phyloP scores from a whole-genome alignment of 2,888 invertebrate species.

The Branchipolynoe longqiensis region DNA sequence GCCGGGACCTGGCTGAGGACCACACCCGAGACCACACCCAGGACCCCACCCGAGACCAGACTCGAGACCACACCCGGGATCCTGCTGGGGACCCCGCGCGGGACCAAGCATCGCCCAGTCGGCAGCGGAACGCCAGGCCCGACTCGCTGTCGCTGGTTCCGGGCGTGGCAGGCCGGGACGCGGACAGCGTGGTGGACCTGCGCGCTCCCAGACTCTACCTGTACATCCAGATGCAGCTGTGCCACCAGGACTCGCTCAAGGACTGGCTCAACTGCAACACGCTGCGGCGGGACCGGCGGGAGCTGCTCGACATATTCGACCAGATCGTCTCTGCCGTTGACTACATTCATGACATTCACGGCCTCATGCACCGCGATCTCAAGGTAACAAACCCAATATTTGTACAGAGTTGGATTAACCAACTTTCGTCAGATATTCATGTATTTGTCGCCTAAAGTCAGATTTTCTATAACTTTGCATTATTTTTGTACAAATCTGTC shows the following conservation, averaged over 20 bases:
- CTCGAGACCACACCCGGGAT: not conserved
- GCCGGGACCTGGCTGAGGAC: not conserved
- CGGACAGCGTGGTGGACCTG: not conserved
- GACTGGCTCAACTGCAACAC: constrained; percentile 89
- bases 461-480: no score
- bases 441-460: no score
- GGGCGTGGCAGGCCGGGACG: not conserved
- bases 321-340: constrained; percentile 97
- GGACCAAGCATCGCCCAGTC: not conserved
- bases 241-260: constrained; percentile 92
- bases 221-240: constrained; percentile 99
- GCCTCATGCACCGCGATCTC: constrained; percentile 96
- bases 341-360: constrained; percentile 95
- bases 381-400: no score
- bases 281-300: constrained; percentile 72
- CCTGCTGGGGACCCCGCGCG: not conserved
- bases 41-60: not conserved
- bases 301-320: constrained; percentile 79
- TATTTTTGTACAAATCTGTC: no score
- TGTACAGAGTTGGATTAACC: no score
- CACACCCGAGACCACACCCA: not conserved
- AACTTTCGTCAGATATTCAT: no score
- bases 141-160: not conserved
- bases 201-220: constrained; percentile 86
- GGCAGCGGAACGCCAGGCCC: not conserved